phyloP scores from a whole-genome alignment of 2,797 vertebrate genomes.

The Brachyrhaphis roseni region DNA sequence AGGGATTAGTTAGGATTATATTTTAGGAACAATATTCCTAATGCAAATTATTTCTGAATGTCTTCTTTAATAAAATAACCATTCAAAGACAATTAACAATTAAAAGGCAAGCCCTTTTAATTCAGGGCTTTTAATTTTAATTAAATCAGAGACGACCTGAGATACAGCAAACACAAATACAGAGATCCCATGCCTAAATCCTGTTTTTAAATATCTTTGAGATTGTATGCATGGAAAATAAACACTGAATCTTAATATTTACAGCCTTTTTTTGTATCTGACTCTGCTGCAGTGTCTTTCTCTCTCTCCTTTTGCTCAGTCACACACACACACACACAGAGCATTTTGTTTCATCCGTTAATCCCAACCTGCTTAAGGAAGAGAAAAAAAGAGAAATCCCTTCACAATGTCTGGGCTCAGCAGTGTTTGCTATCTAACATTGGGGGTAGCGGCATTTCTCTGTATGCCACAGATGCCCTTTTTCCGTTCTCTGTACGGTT shows the following conservation, averaged over 20 bases:
- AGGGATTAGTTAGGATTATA: not conserved
- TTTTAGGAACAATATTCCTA: not conserved
- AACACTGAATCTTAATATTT: conserved; percentile 31
- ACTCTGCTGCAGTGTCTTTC: conserved; percentile 39
- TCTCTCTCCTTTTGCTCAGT: conserved; percentile 14
- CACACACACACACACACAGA: not conserved
- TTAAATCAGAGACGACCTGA: not conserved
- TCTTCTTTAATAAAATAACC: not conserved
- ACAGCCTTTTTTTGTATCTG: conserved; percentile 27
- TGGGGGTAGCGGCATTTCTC: conserved; percentile 49
- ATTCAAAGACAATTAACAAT: not conserved
- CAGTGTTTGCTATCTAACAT: conserved; percentile 63
- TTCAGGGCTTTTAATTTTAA: too few species aligned
- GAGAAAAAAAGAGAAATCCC: conserved; percentile 78
- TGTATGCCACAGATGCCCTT: conserved; percentile 41
- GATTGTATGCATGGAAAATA: conserved; percentile 16
- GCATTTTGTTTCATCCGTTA: conserved; percentile 75
- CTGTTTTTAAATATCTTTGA: conserved; percentile 16
- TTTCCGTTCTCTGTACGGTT: conserved; percentile 41
- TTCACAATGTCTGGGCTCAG: conserved; percentile 79
- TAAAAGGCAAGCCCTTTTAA: not conserved
- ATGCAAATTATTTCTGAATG: not conserved
- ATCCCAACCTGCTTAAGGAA: conserved; percentile 82
- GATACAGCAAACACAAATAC: conserved; percentile 9
- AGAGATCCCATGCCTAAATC: conserved; percentile 11